Evolutionary conservation across 2,113 vertebrate species (phyloP), one percentile per base, ranked within the genome.

Genomic region (Phylloscopus whistleri): DNA sequence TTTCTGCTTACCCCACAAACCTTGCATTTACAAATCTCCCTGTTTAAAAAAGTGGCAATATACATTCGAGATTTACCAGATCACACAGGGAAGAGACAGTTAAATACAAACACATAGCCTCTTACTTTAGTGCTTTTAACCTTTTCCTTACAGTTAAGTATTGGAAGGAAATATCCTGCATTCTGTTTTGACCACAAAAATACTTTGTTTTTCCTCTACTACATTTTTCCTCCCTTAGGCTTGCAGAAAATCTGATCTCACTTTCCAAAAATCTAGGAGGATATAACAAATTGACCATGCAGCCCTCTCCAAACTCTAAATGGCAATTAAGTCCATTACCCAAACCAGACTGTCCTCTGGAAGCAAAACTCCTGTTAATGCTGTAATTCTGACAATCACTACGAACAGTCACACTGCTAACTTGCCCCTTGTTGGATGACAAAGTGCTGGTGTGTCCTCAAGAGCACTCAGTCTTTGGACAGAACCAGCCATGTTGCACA

Each of bases 211-310:
- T 78, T 80, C 80, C 92, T 89, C 81, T 75, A 44, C 41, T 44
- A 41, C 31, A 84, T 81, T 77, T 90, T 93, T 95, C 69, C 64
- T 84, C 56, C 44, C 64, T 89, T 81, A 67, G 27, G 49, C 56
- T 53, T 81, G 77, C 64, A 94, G 90, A 88, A 96, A 90, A 93
- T 78, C 85, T 95, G 95, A 94, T 69, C 84, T 90, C 93, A 88
- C 33, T 70, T 90, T 88, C 82, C 75, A 93, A 66, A 93, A 80
- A 91, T 94, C 67, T 64, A 77, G 70, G 63, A 95, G 67, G 39
- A 63, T 67, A 6, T 35, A 91, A 73, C 15, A 83, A 79, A 88
- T 11, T 70, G 90, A 88, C 87, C 75, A 74, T 2, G 0, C 35
- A 63, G 55, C 59, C 83, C 24, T 77, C 84, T 95, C 78, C 78